These are phyloP conservation scores for Delichon dasypus DNA, from an alignment of 2,797 vertebrate genomes.

Conservation along the genomic window DNA sequence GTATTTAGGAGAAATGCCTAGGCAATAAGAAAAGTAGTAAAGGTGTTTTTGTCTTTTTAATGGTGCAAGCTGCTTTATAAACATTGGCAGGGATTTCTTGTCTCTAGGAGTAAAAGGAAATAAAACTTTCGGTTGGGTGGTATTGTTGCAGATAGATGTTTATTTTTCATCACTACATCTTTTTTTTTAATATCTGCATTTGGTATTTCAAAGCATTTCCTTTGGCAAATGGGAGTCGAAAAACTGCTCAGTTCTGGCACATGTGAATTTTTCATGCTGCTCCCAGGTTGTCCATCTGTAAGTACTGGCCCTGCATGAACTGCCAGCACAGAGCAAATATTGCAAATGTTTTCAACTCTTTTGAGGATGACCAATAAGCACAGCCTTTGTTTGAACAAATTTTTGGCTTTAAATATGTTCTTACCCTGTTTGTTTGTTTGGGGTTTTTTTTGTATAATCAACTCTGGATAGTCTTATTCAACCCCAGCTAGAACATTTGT, in stretches of 20 bases:
- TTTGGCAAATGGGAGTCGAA: background rate
- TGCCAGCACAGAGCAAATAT: background rate
- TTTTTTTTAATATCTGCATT: background rate
- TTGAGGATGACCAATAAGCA: background rate
- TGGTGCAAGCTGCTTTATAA: background rate
- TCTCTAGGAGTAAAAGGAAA: background rate
- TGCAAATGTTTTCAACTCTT: background rate
- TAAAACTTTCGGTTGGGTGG: background rate
- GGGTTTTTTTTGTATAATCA: background rate
- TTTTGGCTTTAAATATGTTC: background rate
- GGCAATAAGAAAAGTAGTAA: background rate
- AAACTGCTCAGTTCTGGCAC: constrained; percentile 17
- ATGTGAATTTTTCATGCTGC: background rate
- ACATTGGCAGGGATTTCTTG: background rate
- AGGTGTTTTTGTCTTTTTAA: background rate
- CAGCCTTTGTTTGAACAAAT: background rate
- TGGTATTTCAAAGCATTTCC: background rate
- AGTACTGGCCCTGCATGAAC: background rate
- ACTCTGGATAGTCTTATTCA: background rate
- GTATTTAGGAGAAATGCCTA: background rate
- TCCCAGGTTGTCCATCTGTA: constrained; percentile 46
- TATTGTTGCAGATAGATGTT: background rate
- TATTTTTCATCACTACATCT: background rate
- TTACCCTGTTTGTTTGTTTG: background rate
- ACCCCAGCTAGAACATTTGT: background rate